Percentiles rank a stretch among this genome's conserved stretches.
These are phyloP conservation scores for Physeter macrocephalus DNA, from an alignment of 2,113 vertebrate species.

Conservation along the genomic window DNA sequence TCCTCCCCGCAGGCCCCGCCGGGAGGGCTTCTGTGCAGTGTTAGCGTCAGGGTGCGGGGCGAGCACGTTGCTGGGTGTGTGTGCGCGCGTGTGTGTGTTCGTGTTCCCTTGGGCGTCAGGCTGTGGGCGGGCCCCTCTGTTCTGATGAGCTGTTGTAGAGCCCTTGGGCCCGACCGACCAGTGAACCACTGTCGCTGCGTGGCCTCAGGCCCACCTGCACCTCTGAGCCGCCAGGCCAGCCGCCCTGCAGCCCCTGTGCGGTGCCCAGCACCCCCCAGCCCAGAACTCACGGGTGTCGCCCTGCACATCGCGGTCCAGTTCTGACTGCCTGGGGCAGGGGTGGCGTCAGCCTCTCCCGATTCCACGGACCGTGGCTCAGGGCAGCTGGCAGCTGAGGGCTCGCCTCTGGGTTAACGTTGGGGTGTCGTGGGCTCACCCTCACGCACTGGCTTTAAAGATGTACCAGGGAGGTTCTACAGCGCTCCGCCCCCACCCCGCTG, in stretches of 20 bases:
- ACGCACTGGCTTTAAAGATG: background rate
- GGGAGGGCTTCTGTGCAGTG: too few species aligned
- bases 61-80: rapidly evolving
- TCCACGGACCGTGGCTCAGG: rapidly evolving
- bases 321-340: rapidly evolving
- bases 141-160: background rate
- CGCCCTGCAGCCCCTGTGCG: background rate
- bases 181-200: rapidly evolving
- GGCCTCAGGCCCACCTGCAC: background rate
- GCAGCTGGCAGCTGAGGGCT: rapidly evolving
- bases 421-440: background rate
- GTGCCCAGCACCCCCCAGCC: too few species aligned
- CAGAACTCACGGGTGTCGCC: background rate
- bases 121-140: background rate
- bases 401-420: background rate
- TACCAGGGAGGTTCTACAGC: background rate
- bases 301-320: background rate
- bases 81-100: rapidly evolving
- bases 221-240: background rate
- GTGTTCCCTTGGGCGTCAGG: background rate
- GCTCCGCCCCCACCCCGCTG: rapidly evolving
- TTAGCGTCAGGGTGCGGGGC: background rate
- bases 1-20: rapidly evolving
- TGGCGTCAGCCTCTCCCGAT: rapidly evolving
- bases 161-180: background rate